Evolutionary conservation across 30 jellyfish, hydroid and myxozoan genomes (phyloP).

Genomic region (Cassiopea andromeda): DNA sequence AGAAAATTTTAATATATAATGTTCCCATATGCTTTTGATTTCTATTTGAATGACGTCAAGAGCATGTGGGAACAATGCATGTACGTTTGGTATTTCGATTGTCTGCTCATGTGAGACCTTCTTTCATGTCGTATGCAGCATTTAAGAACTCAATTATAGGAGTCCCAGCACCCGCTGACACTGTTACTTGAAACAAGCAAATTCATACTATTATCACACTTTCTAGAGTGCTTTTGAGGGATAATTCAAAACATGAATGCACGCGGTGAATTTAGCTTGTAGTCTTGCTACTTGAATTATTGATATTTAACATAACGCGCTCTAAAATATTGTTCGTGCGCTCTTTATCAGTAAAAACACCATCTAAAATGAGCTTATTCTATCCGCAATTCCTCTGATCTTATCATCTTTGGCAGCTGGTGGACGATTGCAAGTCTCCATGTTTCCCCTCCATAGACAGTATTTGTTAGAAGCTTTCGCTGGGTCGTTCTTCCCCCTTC

Average conservation of each 20-base stretch:
- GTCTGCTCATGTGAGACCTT: no score
- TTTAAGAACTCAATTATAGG: neutral
- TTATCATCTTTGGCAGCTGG: conserved; percentile 14
- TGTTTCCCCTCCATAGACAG: neutral
- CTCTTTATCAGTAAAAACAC: neutral
- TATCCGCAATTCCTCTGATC: neutral
- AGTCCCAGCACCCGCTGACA: neutral
- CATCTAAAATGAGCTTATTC: conserved; percentile 1
- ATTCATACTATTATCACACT: neutral
- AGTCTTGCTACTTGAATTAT: neutral
- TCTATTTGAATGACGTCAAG: no score
- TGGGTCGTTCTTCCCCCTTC: neutral
- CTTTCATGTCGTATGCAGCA: neutral
- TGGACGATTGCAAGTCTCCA: conserved; percentile 6
- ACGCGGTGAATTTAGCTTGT: neutral
- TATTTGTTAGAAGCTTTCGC: neutral
- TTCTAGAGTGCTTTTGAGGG: neutral
- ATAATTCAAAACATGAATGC: neutral
- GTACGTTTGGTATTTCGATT: no score
- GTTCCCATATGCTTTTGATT: no score
- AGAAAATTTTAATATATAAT: no score
- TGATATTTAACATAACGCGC: neutral
- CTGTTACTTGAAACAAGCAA: neutral
- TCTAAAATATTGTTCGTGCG: neutral
- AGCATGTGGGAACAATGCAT: no score